Base-by-base conservation (phyloP, 2,113 vertebrate species). In the Dicrurus megarhynchus region DNA sequence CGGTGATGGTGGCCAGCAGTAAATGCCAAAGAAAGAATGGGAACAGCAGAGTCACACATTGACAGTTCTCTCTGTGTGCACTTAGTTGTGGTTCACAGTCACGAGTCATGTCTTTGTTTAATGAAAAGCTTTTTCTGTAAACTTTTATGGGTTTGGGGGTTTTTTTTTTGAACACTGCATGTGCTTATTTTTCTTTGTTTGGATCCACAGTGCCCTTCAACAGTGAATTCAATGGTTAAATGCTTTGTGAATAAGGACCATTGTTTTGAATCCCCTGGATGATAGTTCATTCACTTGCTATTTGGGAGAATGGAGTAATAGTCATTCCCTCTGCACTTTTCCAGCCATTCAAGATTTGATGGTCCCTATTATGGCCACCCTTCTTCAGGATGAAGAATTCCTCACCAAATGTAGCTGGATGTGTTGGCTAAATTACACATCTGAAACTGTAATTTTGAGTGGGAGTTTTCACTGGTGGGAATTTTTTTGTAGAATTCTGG, bases 21-120 rank as follows among this genome's bases (percentile, higher is more conserved):
- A 56, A 85, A 26, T 60, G 41, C 32, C 46, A 28, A 13, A 41
- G n/a, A 33, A 59, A 27, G 42, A 70, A 30, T 3, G 47, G 41
- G 33, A 78, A 11, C 22, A 4, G 13, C 5, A 2, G 6, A 32
- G 2, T 55, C 0, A 0, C 16, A 7, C 12, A 8, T 23, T 11
- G 56, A 3, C 37, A 8, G 12, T 46, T 56, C 8, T 55, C 16
- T 83, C 50, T 64, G 13, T 49, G 22, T 57, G 55, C 1, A 6
- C 23, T 26, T 49, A 23, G n/a, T 55, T 74, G 46, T 74, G 52
- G 27, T 39, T 68, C 60, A 56, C 80, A 56, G 69, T 92, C 80
- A 91, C 7, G 32, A 59, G 84, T 30, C 27, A 6, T 11, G 27
- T 23, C 77, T 88, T 84, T 95, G 63, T 86, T 80, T 67, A 49